A percentile compares a stretch with the other conserved stretches of the same genome.
Conservation (phyloP, 2,888 invertebrate genomes). For the Luffia ferchaultella region DNA sequence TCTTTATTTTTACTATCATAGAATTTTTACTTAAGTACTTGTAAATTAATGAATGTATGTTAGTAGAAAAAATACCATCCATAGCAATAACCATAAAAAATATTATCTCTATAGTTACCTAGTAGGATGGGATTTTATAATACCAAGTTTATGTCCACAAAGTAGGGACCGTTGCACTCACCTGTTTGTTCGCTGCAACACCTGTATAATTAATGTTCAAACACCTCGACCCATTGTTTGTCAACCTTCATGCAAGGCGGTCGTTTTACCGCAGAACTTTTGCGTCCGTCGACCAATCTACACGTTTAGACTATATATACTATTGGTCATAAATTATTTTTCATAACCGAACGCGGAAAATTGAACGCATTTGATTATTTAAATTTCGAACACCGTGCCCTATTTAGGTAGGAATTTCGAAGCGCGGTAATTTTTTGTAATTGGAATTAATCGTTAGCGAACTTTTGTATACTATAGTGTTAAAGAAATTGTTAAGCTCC, state of each 20-base stretch:
- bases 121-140: too few relatives aligned
- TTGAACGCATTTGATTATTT: constrained; percentile 16
- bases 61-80: too few relatives aligned
- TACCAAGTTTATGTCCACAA: background rate
- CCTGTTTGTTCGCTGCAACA: constrained; percentile 16
- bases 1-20: too few relatives aligned
- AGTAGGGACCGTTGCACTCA: background rate
- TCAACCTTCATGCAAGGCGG: constrained; percentile 21
- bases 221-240: constrained; percentile 41
- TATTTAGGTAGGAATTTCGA: too few relatives aligned
- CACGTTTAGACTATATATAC: constrained; percentile 30
- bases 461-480: too few relatives aligned
- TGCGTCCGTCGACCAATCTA: constrained; percentile 35
- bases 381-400: constrained; percentile 1
- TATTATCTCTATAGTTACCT: too few relatives aligned
- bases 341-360: constrained; percentile 23
- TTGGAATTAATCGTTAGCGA: too few relatives aligned
- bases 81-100: too few relatives aligned
- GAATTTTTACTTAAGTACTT: too few relatives aligned
- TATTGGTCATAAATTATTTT: constrained; percentile 22
- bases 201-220: constrained; percentile 41
- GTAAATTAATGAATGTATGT: too few relatives aligned
- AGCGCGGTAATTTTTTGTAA: too few relatives aligned
- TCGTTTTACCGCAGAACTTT: constrained; percentile 31
- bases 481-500: background rate